phyloP scores from a whole-genome alignment of 2,888 invertebrate genomes.

The Volucella zonaria region DNA sequence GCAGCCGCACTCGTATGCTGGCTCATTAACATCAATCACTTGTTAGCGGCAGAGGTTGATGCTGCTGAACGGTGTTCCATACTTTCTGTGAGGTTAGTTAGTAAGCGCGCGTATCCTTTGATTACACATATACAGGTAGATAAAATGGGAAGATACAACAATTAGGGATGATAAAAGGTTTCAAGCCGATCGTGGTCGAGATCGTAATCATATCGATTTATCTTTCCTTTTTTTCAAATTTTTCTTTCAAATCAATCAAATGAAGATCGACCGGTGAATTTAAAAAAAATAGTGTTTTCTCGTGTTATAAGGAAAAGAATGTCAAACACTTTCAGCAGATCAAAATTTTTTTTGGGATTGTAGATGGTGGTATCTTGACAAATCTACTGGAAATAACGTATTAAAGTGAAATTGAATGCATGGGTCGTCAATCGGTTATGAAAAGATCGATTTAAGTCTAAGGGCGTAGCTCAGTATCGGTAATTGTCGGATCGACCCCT shows the following conservation, averaged over 20 bases:
- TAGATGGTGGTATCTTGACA: constrained; percentile 11
- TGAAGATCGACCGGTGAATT: constrained; percentile 50
- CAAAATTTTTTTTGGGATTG: constrained; percentile 45
- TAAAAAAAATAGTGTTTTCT: not conserved
- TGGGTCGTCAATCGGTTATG: no score
- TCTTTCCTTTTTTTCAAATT: constrained; percentile 4
- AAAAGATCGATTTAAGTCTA: no score
- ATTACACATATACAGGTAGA: constrained; percentile 33
- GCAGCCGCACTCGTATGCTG: constrained; percentile 47
- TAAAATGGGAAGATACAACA: constrained; percentile 40
- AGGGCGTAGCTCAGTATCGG: no score
- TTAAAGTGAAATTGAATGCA: no score
- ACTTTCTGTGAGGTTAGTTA: constrained; percentile 50
- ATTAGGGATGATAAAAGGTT: constrained; percentile 70
- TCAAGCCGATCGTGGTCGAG: constrained; percentile 56
- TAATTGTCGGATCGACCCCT: no score
- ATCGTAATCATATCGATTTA: constrained; percentile 55
- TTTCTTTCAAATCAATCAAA: constrained; percentile 57
- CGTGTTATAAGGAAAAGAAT: constrained; percentile 25
- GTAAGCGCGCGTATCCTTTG: constrained; percentile 43
- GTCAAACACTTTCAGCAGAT: constrained; percentile 49
- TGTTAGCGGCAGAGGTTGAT: constrained; percentile 38
- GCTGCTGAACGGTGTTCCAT: constrained; percentile 17
- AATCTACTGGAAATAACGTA: constrained; percentile 35
- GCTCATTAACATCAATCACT: constrained; percentile 72